Evolutionary conservation across 2,113 vertebrate species (phyloP).

Genomic region (Dasyornis broadbenti): DNA sequence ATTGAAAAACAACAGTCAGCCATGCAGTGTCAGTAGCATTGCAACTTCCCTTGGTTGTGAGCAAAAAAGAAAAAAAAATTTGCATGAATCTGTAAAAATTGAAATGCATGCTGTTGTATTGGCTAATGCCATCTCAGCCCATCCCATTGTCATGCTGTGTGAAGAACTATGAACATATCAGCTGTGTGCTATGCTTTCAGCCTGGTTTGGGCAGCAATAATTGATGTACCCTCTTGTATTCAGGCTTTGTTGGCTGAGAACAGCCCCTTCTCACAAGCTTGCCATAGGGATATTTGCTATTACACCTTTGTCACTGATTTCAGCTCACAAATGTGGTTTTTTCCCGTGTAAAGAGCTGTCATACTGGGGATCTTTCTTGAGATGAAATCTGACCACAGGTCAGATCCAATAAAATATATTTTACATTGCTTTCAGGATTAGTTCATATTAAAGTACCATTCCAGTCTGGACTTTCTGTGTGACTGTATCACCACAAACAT

Average conservation of each 20-base stretch:
- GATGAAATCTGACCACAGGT: not conserved
- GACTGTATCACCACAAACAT: not conserved
- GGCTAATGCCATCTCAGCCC: not conserved
- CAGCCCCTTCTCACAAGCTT: not conserved
- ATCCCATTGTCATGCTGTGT: conserved; percentile 14
- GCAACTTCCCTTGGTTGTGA: not conserved
- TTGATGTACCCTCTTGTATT: not conserved
- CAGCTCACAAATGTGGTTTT: not conserved
- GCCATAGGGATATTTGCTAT: not conserved
- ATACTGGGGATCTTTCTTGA: not conserved
- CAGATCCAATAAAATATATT: not conserved
- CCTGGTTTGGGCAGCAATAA: not conserved
- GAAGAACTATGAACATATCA: not conserved
- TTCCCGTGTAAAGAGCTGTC: not conserved
- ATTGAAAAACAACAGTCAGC: not conserved
- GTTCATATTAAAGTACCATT: not conserved
- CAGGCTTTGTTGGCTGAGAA: not conserved
- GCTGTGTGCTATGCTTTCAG: conserved; percentile 23
- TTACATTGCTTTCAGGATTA: not conserved
- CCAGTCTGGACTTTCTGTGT: not conserved
- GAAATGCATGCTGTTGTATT: not conserved
- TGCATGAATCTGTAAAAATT: not conserved
- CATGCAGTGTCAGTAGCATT: not conserved
- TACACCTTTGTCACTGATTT: not conserved
- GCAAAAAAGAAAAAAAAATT: not conserved